These are phyloP conservation scores for Etheostoma nigrum DNA, from an alignment of 2,797 vertebrate genomes.

Conservation along the genomic window DNA sequence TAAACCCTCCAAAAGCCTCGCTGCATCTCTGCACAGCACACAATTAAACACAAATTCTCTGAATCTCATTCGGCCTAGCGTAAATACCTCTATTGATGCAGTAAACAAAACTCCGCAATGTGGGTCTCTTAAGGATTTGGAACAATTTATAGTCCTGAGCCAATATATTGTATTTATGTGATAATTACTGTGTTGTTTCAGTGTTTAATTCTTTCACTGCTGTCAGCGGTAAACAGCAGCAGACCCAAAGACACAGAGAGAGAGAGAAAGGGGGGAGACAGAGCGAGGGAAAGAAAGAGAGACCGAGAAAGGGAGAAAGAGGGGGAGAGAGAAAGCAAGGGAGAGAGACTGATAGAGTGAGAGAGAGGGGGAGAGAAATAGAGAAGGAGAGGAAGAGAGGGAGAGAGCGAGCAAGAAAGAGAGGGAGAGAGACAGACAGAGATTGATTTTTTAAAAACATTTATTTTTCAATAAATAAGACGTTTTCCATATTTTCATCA, in stretches of 20 bases:
- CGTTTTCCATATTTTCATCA: too few species aligned
- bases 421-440: too few species aligned
- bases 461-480: too few species aligned
- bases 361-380: too few species aligned
- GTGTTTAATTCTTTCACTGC: not conserved
- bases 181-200: constrained; percentile 30
- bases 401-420: too few species aligned
- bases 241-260: too few species aligned
- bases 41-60: not conserved
- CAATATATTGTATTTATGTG: constrained; percentile 26
- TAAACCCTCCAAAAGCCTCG: not conserved
- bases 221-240: constrained; percentile 6
- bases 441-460: too few species aligned
- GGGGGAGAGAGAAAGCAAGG: too few species aligned
- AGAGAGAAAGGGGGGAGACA: too few species aligned
- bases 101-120: constrained; percentile 27
- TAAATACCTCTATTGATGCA: constrained; percentile 50
- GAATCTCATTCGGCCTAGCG: constrained; percentile 9
- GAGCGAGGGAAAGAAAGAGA: not conserved
- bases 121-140: constrained; percentile 24
- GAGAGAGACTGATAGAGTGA: too few species aligned
- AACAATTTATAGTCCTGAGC: constrained; percentile 14
- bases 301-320: not conserved
- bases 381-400: too few species aligned
- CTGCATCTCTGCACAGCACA: not conserved